These are phyloP conservation scores for Oryzias curvinotus DNA, from an alignment of 2,113 vertebrate species.

Conservation along the genomic window DNA sequence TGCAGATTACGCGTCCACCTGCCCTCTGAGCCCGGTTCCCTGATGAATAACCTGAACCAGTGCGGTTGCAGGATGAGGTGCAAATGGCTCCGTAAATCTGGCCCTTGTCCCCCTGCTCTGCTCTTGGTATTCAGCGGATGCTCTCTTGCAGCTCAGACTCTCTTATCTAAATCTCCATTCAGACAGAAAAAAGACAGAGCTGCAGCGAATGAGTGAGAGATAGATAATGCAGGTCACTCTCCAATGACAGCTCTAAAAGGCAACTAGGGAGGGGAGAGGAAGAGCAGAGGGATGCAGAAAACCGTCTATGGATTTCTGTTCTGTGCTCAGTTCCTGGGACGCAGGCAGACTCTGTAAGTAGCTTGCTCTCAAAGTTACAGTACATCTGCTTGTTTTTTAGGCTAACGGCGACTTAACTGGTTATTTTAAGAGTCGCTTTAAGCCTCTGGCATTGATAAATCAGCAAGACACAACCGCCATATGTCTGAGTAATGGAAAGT, in stretches of 20 bases:
- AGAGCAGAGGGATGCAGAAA: slow-evolving; percentile 18
- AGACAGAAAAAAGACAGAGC: slow-evolving; percentile 57
- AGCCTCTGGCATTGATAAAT: slow-evolving; percentile 51
- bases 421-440: slow-evolving; percentile 56
- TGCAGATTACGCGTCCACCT: slow-evolving; percentile 11
- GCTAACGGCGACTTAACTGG: slow-evolving; percentile 33
- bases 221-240: slow-evolving; percentile 74
- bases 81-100: slow-evolving; percentile 36
- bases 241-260: slow-evolving; percentile 72
- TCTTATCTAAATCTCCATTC: slow-evolving; percentile 76
- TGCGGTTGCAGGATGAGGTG: slow-evolving; percentile 20
- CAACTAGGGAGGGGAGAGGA: slow-evolving; percentile 49
- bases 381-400: slow-evolving; percentile 46
- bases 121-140: slow-evolving; percentile 61
- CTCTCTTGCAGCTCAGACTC: slow-evolving; percentile 63
- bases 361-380: slow-evolving; percentile 50
- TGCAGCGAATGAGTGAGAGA: slow-evolving; percentile 46
- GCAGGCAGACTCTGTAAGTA: slow-evolving; percentile 53
- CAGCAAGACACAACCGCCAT: slow-evolving; percentile 36
- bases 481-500: slow-evolving; percentile 40
- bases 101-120: slow-evolving; percentile 13
- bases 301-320: slow-evolving; percentile 35
- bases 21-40: slow-evolving; percentile 1
- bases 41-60: slow-evolving; percentile 34
- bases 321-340: slow-evolving; percentile 20